phyloP scores from a whole-genome alignment of 35 echinoderm and acorn worm species.

The Patiria miniata region DNA sequence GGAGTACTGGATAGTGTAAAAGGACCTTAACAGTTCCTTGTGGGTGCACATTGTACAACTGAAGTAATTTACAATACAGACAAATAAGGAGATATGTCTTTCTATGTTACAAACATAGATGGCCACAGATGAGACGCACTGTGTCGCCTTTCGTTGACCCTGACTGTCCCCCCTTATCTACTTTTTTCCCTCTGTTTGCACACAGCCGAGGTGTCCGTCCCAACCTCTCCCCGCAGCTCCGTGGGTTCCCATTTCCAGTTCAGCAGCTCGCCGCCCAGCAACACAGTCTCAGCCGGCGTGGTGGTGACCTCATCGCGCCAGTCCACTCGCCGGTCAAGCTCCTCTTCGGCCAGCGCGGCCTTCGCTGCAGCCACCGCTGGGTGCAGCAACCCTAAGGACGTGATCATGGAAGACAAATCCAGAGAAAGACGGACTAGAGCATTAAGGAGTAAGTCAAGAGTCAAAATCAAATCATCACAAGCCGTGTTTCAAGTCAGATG shows the following conservation, averaged over 20 bases:
- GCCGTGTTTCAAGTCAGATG: no score
- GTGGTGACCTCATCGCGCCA: slow-evolving; percentile 95
- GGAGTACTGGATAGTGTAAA: no score
- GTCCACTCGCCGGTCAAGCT: slow-evolving; percentile 93
- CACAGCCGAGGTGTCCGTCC: neutral
- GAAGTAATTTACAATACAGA: no score
- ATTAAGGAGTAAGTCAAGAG: slow-evolving; percentile 75
- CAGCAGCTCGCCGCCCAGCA: slow-evolving; percentile 64
- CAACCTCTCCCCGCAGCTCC: slow-evolving; percentile 10
- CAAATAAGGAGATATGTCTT: no score
- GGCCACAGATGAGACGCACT: no score
- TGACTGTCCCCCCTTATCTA: no score
- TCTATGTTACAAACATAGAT: no score
- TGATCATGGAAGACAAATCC: slow-evolving; percentile 50
- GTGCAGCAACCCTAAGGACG: slow-evolving; percentile 74
- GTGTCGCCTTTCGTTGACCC: no score
- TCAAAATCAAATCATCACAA: no score
- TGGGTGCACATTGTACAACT: no score
- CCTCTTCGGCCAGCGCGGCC: slow-evolving; percentile 67
- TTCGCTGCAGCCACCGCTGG: slow-evolving; percentile 93
- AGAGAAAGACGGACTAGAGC: slow-evolving; percentile 46
- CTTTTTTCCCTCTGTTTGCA: neutral
- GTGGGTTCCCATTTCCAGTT: slow-evolving; percentile 58
- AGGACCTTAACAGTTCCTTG: no score
- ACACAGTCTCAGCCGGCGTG: slow-evolving; percentile 84